Percentiles rank a stretch among this genome's conserved stretches.
phyloP scores from a whole-genome alignment of 2,113 vertebrate genomes.

The Marmota monax region DNA sequence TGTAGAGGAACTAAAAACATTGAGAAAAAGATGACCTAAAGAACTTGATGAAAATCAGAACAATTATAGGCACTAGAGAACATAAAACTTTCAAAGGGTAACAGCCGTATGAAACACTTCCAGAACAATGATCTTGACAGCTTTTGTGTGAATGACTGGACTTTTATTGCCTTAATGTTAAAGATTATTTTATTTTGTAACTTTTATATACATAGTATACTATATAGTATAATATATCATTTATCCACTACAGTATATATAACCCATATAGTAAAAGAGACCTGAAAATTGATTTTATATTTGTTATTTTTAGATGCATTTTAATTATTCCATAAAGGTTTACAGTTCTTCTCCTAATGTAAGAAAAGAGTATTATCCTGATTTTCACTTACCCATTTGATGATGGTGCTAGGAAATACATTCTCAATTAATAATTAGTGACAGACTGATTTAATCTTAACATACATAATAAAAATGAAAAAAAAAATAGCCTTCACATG shows the following conservation, averaged over 20 bases:
- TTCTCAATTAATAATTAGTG: not conserved
- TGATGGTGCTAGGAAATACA: not conserved
- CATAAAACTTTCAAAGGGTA: not conserved
- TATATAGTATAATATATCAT: not conserved
- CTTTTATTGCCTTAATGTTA: not conserved
- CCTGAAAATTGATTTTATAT: not conserved
- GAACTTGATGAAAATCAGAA: not conserved
- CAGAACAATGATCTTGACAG: not conserved
- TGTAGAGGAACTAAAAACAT: not conserved
- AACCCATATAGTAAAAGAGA: not conserved
- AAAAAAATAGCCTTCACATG: not conserved
- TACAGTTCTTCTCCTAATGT: not conserved
- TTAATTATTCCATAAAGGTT: not conserved
- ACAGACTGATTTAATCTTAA: not conserved
- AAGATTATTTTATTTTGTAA: not conserved
- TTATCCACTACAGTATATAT: not conserved
- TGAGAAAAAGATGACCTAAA: not conserved
- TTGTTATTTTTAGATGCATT: conserved; percentile 6
- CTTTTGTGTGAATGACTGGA: not conserved
- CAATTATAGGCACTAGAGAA: not conserved
- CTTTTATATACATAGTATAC: not conserved
- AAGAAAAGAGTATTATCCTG: not conserved
- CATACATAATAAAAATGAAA: not conserved
- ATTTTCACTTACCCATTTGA: not conserved
- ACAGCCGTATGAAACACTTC: not conserved